These are phyloP conservation scores for Drosophila micromelanica DNA, from an alignment of 1,140 invertebrate species.

Conservation along the genomic window DNA sequence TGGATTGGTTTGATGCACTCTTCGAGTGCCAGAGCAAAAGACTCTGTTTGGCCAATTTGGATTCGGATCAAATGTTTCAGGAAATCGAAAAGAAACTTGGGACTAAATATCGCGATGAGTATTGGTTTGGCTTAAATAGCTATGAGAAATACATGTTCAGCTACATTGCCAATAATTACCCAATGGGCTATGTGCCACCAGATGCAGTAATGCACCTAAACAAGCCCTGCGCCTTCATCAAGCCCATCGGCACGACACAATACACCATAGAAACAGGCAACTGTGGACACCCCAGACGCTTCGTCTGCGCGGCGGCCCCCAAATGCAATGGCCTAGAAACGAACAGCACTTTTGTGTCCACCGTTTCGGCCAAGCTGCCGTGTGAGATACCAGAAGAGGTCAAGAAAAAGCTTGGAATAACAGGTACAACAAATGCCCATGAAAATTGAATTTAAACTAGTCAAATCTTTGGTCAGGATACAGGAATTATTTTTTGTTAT, in stretches of 20 bases:
- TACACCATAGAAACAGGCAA: neutral
- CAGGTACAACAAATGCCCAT: too few relatives aligned
- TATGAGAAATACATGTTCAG: slow-evolving; percentile 20
- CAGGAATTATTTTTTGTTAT: too few relatives aligned
- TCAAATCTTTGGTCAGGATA: too few relatives aligned
- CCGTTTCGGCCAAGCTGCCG: neutral
- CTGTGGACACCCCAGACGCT: slow-evolving; percentile 4
- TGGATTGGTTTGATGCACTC: slow-evolving; percentile 39
- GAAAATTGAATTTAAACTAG: too few relatives aligned
- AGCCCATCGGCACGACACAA: neutral
- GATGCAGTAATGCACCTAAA: neutral
- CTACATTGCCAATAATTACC: slow-evolving; percentile 5
- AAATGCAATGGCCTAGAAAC: slow-evolving; percentile 27
- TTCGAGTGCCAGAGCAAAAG: slow-evolving; percentile 3
- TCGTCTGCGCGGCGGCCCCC: slow-evolving; percentile 12
- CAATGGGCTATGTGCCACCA: neutral
- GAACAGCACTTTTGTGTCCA: neutral
- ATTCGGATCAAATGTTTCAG: neutral
- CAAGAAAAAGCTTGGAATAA: slow-evolving; percentile 1
- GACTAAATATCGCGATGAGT: neutral
- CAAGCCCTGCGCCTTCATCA: slow-evolving; percentile 24
- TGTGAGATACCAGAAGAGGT: neutral
- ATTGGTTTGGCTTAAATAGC: slow-evolving; percentile 38
- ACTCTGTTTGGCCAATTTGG: slow-evolving; percentile 40
- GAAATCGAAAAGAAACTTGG: neutral